Conservation (phyloP, 2,888 invertebrate genomes). For the Chaetogeoica ovagalla region DNA sequence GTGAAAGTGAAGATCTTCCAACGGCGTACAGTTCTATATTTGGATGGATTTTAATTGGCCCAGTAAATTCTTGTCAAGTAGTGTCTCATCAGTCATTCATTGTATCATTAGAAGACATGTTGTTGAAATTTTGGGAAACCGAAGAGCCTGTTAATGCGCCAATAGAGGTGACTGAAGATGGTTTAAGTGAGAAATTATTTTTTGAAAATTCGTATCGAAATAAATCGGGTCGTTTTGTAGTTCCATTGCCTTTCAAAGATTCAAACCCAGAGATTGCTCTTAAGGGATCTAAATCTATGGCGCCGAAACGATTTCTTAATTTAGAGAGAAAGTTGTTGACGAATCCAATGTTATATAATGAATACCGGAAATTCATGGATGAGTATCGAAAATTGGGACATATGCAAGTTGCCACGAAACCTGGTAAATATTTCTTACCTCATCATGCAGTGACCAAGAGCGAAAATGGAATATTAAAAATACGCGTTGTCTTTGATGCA, state of each 20-base stretch:
- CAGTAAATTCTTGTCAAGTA: no score
- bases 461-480: slow-evolving; percentile 42
- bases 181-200: neutral
- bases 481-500: no score
- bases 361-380: neutral
- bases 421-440: slow-evolving; percentile 53
- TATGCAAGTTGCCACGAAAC: neutral
- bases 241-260: neutral
- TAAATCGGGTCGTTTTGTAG: neutral
- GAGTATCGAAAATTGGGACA: neutral
- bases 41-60: slow-evolving; percentile 5
- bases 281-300: neutral
- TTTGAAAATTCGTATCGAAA: neutral
- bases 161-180: neutral
- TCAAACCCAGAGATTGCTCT: neutral
- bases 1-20: neutral
- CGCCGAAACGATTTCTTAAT: neutral
- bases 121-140: neutral
- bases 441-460: slow-evolving; percentile 55
- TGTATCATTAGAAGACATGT: neutral
- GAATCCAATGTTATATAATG: neutral
- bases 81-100: no score
- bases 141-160: neutral
- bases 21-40: neutral
- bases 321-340: neutral